Percentiles rank a stretch among this genome's conserved stretches.
Conservation (phyloP, 2,113 vertebrate species). For the Chloebia gouldiae region DNA sequence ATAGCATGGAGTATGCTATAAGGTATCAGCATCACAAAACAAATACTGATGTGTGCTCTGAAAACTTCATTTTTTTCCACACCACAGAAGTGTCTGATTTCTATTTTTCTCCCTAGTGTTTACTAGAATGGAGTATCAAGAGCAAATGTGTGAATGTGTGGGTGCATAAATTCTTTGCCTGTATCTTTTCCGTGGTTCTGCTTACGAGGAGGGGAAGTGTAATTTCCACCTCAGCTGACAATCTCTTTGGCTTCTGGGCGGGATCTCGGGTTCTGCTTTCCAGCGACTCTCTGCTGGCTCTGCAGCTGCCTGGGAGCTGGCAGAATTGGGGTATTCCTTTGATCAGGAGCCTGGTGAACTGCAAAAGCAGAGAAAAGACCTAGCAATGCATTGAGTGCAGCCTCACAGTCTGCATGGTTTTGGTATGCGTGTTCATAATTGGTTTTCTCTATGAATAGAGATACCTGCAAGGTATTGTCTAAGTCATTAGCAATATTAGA, state of each 20-base stretch:
- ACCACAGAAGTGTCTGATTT: neutral
- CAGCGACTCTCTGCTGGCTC: neutral
- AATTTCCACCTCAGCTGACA: neutral
- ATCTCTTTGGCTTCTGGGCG: neutral
- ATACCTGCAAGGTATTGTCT: neutral
- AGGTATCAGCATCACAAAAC: neutral
- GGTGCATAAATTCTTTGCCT: neutral
- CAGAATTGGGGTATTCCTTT: neutral
- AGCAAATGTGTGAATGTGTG: neutral
- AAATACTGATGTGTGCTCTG: neutral
- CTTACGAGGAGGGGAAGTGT: neutral
- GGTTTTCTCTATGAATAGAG: neutral
- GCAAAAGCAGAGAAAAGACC: neutral
- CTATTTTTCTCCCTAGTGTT: neutral
- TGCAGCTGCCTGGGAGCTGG: neutral
- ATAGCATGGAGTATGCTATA: neutral
- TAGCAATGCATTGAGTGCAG: neutral
- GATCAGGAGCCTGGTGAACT: neutral
- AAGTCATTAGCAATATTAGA: neutral
- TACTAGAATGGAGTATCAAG: neutral
- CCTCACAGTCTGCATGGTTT: neutral
- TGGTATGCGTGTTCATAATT: neutral
- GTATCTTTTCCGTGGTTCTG: neutral
- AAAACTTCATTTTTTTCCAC: neutral
- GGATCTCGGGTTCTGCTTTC: neutral